These are phyloP conservation scores for Neoseiulus cucumeris DNA, from an alignment of 1,140 invertebrate genomes.

Conservation along the genomic window DNA sequence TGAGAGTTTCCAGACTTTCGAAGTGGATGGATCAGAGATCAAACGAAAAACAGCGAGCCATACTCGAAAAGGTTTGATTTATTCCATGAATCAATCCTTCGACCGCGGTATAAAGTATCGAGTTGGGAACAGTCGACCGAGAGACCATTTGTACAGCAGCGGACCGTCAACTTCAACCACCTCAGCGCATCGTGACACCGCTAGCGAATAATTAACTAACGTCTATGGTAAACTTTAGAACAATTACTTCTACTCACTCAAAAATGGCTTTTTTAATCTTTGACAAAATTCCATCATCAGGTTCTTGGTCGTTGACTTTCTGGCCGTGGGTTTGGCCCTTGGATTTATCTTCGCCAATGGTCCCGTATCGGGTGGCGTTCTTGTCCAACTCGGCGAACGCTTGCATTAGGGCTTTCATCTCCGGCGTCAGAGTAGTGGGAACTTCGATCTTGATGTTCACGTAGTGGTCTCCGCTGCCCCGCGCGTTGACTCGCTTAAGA, in stretches of 20 bases:
- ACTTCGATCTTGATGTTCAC: conserved; percentile 71
- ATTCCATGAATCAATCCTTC: too few species aligned
- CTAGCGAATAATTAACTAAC: too few species aligned
- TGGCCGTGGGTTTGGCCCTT: conserved; percentile 27
- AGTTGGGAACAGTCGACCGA: too few species aligned
- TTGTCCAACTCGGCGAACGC: not conserved
- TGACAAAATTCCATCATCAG: conserved; percentile 32
- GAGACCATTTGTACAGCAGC: too few species aligned
- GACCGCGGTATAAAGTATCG: too few species aligned
- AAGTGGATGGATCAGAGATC: too few species aligned
- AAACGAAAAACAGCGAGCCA: too few species aligned
- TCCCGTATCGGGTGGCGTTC: conserved; percentile 6
- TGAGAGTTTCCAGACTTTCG: too few species aligned
- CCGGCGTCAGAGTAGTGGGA: conserved; percentile 28
- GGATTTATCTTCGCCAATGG: conserved; percentile 14
- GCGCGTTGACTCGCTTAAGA: conserved; percentile 65
- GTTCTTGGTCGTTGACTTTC: conserved; percentile 27
- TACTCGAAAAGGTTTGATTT: too few species aligned
- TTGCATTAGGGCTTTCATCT: not conserved
- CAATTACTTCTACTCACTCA: conserved; percentile 29
- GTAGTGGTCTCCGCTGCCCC: conserved; percentile 90
- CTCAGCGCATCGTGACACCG: too few species aligned
- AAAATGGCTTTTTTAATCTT: conserved; percentile 44
- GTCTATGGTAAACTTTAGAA: too few species aligned
- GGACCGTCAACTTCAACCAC: too few species aligned